Conservation (phyloP, 2,797 vertebrate species). For the Tarsius wallacei region DNA sequence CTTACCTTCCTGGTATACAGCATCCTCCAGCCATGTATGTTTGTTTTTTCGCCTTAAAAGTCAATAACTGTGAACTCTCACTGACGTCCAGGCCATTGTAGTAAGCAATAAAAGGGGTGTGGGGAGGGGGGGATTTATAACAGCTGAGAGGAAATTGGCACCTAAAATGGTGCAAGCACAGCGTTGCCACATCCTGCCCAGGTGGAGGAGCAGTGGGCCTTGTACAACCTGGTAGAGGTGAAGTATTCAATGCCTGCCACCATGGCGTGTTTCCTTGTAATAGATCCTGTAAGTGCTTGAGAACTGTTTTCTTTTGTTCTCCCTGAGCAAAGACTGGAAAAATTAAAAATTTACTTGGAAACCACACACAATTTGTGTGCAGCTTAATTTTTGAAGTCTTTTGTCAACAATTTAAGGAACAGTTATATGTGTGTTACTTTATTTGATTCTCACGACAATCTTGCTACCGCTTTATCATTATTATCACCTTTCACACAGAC, state of each 20-base stretch:
- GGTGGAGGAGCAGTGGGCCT: too few species aligned
- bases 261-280: not conserved
- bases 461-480: too few species aligned
- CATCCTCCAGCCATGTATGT: not conserved
- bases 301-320: conserved; percentile 20
- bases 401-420: not conserved
- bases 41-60: conserved; percentile 37
- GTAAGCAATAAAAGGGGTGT: not conserved
- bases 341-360: not conserved
- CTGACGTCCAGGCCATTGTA: not conserved
- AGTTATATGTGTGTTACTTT: too few species aligned
- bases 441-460: not conserved
- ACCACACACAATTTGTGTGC: not conserved
- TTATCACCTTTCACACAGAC: not conserved
- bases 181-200: not conserved
- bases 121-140: not conserved
- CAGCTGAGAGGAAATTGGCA: conserved; percentile 62
- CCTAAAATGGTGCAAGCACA: not conserved
- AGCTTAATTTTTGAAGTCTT: not conserved
- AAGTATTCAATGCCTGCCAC: not conserved
- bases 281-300: not conserved
- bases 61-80: not conserved
- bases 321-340: not conserved
- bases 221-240: not conserved
- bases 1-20: conserved; percentile 1